Evolutionary conservation across 1,140 invertebrate species (phyloP), one percentile per base, ranked within the genome.

Genomic region (Diorhabda elongata): DNA sequence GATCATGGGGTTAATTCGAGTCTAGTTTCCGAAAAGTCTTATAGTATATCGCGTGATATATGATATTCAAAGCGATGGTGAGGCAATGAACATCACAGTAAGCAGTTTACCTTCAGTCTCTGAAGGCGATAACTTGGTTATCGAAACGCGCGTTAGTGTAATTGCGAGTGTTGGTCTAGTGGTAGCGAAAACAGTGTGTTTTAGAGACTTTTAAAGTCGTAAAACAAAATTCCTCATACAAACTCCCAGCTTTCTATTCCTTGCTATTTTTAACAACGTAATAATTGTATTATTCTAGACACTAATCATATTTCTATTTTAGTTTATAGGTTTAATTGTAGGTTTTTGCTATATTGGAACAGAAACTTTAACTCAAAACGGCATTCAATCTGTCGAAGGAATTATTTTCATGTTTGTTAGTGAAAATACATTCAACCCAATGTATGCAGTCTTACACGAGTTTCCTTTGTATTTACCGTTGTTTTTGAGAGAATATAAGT

Each of bases 381-480:
- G 92, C 2, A 87, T 95, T 9, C 93, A 94, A 79, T 89, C 92
- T 42, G 87, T 93, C 2, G 91, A 95, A 81, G 93, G 93, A 7
- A 89, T 89, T 0, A 79, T 95, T 2, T 95, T 94, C 77, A 88
- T 94, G 42, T 86, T 95, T 77, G 92, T 95, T 52, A 88, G 91
- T 0, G 93, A 96, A 83, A 95, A 94, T 74, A 92, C 92, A 3
- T 96, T 94, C 81, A 88, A 88, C 59, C 91, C 92, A 0, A 93
- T 95, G 91, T 95, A 95, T 78, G 88, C 91, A 0, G 90, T 92
- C 2, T 82, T 96, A 4, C 85, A 90, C 67, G 83, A 91, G 69
- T 92, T 95, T 75, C 93, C 93, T 0, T 85, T 88, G 73, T 89
- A 92, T 75, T 86, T 92, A 66, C 92, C 93, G 0, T 79, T 95